Evolutionary conservation across 2,113 vertebrate species (phyloP).

Genomic region (Falco punctatus): DNA sequence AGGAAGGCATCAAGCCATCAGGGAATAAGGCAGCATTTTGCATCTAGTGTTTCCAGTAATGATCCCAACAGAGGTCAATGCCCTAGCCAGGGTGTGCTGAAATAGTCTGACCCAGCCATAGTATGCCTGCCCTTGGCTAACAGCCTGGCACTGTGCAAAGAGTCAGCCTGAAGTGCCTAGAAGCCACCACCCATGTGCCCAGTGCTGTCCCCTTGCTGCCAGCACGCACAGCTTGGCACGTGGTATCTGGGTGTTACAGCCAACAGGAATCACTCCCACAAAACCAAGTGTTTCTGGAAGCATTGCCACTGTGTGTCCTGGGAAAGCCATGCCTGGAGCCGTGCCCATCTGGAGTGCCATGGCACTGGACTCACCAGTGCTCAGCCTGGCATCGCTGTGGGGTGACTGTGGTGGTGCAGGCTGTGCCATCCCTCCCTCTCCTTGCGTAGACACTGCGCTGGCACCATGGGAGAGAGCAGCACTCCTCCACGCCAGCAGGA

Average conservation of each 20-base stretch:
- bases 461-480: background rate
- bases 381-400: background rate
- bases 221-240: rapidly evolving
- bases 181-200: background rate
- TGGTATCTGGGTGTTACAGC: rapidly evolving
- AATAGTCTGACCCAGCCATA: background rate
- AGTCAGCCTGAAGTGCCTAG: background rate
- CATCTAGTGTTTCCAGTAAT: rapidly evolving
- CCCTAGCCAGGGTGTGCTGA: background rate
- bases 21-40: background rate
- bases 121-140: background rate
- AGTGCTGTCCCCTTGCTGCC: background rate
- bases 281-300: background rate
- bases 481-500: background rate
- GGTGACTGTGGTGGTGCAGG: background rate
- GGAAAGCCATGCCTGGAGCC: background rate
- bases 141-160: background rate
- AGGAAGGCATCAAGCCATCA: background rate
- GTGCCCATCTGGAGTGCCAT: rapidly evolving
- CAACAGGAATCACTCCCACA: background rate
- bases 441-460: rapidly evolving
- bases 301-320: background rate
- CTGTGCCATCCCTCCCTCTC: background rate
- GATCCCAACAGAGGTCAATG: background rate
- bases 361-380: rapidly evolving